Percentiles rank a stretch among this genome's conserved stretches.
Evolutionary conservation across 2,113 vertebrate species (phyloP).

Genomic region (Pavo muticus): DNA sequence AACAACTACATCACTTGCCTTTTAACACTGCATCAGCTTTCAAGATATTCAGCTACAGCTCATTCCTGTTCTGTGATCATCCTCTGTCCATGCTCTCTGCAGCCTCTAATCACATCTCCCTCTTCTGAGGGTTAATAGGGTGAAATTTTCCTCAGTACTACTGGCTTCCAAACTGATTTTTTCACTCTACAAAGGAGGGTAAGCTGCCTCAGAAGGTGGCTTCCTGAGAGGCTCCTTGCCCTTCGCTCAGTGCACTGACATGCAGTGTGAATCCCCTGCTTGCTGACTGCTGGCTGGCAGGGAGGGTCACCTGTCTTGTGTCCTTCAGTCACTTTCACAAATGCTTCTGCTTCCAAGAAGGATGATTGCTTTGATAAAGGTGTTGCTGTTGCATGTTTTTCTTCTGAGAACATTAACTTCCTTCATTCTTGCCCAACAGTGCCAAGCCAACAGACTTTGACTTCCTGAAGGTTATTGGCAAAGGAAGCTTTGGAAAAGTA

Average conservation of each 20-base stretch:
- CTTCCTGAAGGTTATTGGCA: conserved; percentile 86
- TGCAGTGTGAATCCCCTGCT: accelerated
- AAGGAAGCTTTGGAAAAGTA: conserved; percentile 86
- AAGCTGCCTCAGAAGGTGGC: neutral
- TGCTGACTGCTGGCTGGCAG: neutral
- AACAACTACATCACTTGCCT: neutral
- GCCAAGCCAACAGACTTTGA: conserved; percentile 86
- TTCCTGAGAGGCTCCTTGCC: neutral
- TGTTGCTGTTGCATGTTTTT: neutral
- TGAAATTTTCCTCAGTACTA: neutral
- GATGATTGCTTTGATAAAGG: neutral
- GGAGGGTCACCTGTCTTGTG: neutral
- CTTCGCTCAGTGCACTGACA: neutral
- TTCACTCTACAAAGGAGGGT: neutral
- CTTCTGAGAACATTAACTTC: conserved; percentile 45
- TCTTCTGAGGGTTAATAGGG: neutral
- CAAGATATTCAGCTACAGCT: neutral
- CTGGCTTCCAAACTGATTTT: neutral
- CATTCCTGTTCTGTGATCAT: neutral
- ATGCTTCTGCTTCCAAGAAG: neutral
- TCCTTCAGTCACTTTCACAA: conserved; percentile 44
- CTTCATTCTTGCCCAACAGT: conserved; percentile 67
- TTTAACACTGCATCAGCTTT: neutral
- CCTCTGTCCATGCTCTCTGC: neutral
- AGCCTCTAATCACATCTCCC: neutral